These are phyloP conservation scores for Microchrysa polita DNA, from an alignment of 2,888 invertebrate genomes.

Conservation along the genomic window DNA sequence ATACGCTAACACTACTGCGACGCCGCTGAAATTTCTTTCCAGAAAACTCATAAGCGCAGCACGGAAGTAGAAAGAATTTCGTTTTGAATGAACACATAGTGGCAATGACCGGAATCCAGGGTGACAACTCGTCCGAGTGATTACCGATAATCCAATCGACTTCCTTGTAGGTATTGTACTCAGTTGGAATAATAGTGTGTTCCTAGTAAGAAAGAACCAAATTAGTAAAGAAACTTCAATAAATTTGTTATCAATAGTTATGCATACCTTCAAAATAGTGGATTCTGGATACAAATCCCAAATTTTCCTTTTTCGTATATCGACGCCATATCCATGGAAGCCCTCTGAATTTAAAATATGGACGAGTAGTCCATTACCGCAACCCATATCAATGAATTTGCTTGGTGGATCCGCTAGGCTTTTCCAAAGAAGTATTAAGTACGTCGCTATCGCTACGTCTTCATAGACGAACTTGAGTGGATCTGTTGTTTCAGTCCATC, in stretches of 20 bases:
- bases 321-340: constrained; percentile 82
- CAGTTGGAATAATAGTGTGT: constrained; percentile 74
- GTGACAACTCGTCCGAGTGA: constrained; percentile 98
- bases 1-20: constrained; percentile 78
- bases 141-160: constrained; percentile 96
- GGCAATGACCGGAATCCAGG: constrained; percentile 96
- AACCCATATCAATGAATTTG: constrained; percentile 92
- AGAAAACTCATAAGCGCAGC: constrained; percentile 92
- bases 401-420: constrained; percentile 64
- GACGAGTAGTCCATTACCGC: constrained; percentile 96
- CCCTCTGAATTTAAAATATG: constrained; percentile 87
- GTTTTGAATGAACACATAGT: constrained; percentile 78
- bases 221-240: not conserved
- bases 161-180: constrained; percentile 72
- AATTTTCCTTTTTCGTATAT: constrained; percentile 84
- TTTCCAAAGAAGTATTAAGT: constrained; percentile 84
- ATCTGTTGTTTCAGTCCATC: constrained; percentile 94
- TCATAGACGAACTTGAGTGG: constrained; percentile 95
- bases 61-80: constrained; percentile 91
- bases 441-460: constrained; percentile 93
- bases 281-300: constrained; percentile 82
- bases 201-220: constrained; percentile 70
- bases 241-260: constrained; percentile 6
- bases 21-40: constrained; percentile 82
- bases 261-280: constrained; percentile 66